Conservation (phyloP, 2,888 invertebrate species). For the Xestia rhomboidea region DNA sequence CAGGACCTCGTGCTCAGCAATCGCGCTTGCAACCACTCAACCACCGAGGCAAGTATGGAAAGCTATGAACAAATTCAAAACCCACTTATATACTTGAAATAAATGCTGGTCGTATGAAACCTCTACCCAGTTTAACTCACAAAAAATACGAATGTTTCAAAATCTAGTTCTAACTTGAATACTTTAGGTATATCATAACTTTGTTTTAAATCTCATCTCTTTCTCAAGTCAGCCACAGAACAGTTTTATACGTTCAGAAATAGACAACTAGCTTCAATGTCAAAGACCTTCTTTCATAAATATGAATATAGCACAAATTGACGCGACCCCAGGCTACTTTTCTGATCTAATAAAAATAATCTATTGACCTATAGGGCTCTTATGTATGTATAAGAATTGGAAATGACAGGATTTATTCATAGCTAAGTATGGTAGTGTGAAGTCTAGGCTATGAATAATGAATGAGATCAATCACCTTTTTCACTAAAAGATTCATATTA, state of each 20-base stretch:
- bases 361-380: background rate
- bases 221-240: background rate
- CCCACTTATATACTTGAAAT: background rate
- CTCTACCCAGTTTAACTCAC: background rate
- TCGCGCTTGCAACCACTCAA: too few relatives aligned
- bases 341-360: slow-evolving; percentile 9
- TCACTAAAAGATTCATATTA: slow-evolving; percentile 1
- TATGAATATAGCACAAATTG: slow-evolving; percentile 7
- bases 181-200: background rate
- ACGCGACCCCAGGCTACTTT: background rate
- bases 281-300: slow-evolving; percentile 22
- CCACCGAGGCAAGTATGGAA: background rate
- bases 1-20: too few relatives aligned
- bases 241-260: background rate
- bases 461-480: slow-evolving; percentile 39
- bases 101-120: background rate
- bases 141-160: background rate
- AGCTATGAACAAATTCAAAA: slow-evolving; percentile 1
- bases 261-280: background rate
- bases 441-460: slow-evolving; percentile 29
- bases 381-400: background rate
- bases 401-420: background rate
- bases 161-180: background rate
- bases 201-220: background rate
- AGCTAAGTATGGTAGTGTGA: background rate